These are phyloP conservation scores for Mimas tiliae DNA, from an alignment of 2,888 invertebrate species.

Conservation along the genomic window DNA sequence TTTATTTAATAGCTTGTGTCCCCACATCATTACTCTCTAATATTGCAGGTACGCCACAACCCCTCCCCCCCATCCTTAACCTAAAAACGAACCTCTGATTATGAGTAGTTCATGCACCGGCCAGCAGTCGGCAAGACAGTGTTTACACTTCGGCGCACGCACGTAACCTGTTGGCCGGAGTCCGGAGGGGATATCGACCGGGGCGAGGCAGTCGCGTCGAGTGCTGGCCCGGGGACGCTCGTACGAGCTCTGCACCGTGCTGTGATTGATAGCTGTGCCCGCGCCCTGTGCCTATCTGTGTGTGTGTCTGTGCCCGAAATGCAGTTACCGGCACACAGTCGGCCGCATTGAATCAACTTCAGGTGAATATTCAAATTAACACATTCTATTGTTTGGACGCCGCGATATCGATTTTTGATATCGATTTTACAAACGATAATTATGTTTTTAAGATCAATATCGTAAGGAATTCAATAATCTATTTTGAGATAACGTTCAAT, in stretches of 20 bases:
- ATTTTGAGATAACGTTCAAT: slow-evolving; percentile 9
- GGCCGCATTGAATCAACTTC: slow-evolving; percentile 64
- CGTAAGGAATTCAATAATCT: not conserved
- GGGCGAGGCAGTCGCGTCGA: slow-evolving; percentile 64
- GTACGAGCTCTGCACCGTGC: slow-evolving; percentile 36
- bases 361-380: slow-evolving; percentile 47
- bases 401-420: not conserved
- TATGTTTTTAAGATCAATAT: not conserved
- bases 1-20: too few relatives aligned
- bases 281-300: slow-evolving; percentile 32
- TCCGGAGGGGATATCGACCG: slow-evolving; percentile 43
- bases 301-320: slow-evolving; percentile 55
- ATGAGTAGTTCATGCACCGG: slow-evolving; percentile 25
- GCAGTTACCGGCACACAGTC: slow-evolving; percentile 63
- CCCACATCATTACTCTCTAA: too few relatives aligned
- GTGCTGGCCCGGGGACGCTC: slow-evolving; percentile 43
- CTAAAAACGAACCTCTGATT: not conserved
- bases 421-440: not conserved
- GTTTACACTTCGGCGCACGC: slow-evolving; percentile 66
- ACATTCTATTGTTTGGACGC: not conserved
- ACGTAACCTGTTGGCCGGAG: slow-evolving; percentile 74
- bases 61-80: not conserved
- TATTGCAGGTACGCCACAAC: not conserved
- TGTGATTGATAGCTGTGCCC: slow-evolving; percentile 24
- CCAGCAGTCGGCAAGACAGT: not conserved